Evolutionary conservation across 2,113 vertebrate species (phyloP), one percentile per base, ranked within the genome.

Genomic region (Psephotus haematonotus): DNA sequence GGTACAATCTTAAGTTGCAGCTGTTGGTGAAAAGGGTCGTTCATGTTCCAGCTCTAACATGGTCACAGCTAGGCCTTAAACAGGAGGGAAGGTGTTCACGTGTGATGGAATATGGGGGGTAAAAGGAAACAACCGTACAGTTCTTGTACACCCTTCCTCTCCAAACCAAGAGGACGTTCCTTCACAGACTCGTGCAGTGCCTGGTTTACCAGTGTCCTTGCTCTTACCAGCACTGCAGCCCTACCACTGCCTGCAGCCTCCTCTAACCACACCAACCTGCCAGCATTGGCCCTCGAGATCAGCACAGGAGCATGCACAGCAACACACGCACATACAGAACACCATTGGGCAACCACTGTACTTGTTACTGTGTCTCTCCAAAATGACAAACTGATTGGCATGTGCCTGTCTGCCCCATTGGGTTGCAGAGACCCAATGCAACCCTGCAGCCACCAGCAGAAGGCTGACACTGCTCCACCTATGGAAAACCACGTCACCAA

Each of bases 201-300:
- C 37, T 47, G 67, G 11, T 8, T 59, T 59, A 59, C 57, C 57
- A 59, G 13, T 59, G 20, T n/a, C 57, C 33, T n/a, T 59, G 57
- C 57, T 59, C 33, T 16, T 59, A 35, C 3, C 33, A 59, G 57
- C 57, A 59, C 57, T 59, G 22, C n/a, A 59, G 41, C 74, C 46
- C 47, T 15, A 17, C 20, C 2, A 1, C 13, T 1, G 7, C 35
- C 52, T 53, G 39, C 55, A 49, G 62, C 27, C 17, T 15, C 76
- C 47, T 41, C 43, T 7, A 3, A n/a, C 23, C 4, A 14, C 7
- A 6, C 64, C 47, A 28, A 17, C 4, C 0, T 0, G 7, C 67
- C 47, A 8, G 7, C 3, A 7, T 49, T 35, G 67, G 10, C 65
- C n/a, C 2, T 59, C 6, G 12, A 37, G 46, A 13, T 27, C 22